Evolutionary conservation across 2,113 vertebrate genomes (phyloP).

Genomic region (Neolamprologus devosi): DNA sequence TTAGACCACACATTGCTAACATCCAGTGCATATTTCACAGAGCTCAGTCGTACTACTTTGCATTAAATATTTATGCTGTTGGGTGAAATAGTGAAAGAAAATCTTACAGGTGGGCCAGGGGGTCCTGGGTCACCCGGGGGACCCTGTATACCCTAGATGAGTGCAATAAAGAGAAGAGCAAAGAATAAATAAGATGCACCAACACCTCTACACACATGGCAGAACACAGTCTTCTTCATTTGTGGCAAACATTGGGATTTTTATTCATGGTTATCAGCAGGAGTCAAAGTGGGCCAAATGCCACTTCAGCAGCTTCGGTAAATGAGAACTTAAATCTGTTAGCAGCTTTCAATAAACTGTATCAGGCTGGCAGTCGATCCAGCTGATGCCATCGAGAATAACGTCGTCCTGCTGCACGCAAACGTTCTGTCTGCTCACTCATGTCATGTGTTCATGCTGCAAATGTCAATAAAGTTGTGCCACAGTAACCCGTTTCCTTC

Average conservation of each 20-base stretch:
- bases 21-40: not conserved
- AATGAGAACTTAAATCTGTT: not conserved
- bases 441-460: not conserved
- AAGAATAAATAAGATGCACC: not conserved
- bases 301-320: not conserved
- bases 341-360: not conserved
- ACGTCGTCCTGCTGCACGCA: not conserved
- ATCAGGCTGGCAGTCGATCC: not conserved
- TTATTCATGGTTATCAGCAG: not conserved
- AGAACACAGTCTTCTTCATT: not conserved
- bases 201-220: not conserved
- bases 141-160: conserved; percentile 58
- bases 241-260: not conserved
- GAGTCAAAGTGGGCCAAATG: not conserved
- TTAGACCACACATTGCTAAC: not conserved
- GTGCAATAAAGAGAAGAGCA: not conserved
- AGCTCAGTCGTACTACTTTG: not conserved
- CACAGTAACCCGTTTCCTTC: not conserved
- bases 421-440: not conserved
- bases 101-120: conserved; percentile 78
- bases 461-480: not conserved
- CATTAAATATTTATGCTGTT: not conserved
- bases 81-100: not conserved
- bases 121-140: conserved; percentile 69
- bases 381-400: not conserved